Evolutionary conservation across 2,888 invertebrate genomes (phyloP), one percentile per base, ranked within the genome.

Genomic region (Xanthia togata): DNA sequence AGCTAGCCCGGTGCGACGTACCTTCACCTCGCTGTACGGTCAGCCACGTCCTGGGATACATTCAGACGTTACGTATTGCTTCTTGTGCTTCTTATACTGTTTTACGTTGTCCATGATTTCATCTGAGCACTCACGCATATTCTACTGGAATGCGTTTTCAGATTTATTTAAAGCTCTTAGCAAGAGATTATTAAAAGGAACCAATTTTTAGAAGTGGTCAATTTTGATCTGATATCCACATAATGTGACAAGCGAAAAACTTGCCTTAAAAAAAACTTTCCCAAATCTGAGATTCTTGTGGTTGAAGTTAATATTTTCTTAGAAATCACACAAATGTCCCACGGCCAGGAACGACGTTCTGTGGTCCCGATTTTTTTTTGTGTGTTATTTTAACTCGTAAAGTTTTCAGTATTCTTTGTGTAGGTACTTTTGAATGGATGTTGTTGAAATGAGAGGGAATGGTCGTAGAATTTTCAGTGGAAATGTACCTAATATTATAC

Each of bases 1-100:
- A 50, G 57, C 60, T 50, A 73, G 17, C 60, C 73, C 59, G 44
- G 17, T 12, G n/a, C 65, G 79, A 78, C n/a, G n/a, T n/a, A n/a
- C 86, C 81, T 87, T 83, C 80, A 78, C 83, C 76, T 79, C 78
- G 81, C 75, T 83, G 47, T 55, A 73, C 70, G 47, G 41, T 72
- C 79, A 26, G 76, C 65, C 75, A 65, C 67, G 76, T 84, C 73
- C 73, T 84, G 72, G 38, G 41, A 67, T 84, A 55, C 75, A 79
- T 84, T 82, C 69, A 76, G 80, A 70, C 41, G 38, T 71, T 74
- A 78, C 65, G 67, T 57, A 59, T 60, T 71, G 53, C 26, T 78
- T n/a, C n/a, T n/a, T n/a, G n/a, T n/a, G n/a, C n/a, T n/a, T n/a
- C n/a, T n/a, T 41, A 59, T 23, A 23, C n/a, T 63, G n/a, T 41